These are phyloP conservation scores for Gymnopithys bicolor DNA, from an alignment of 2,797 vertebrate genomes.

Conservation along the genomic window DNA sequence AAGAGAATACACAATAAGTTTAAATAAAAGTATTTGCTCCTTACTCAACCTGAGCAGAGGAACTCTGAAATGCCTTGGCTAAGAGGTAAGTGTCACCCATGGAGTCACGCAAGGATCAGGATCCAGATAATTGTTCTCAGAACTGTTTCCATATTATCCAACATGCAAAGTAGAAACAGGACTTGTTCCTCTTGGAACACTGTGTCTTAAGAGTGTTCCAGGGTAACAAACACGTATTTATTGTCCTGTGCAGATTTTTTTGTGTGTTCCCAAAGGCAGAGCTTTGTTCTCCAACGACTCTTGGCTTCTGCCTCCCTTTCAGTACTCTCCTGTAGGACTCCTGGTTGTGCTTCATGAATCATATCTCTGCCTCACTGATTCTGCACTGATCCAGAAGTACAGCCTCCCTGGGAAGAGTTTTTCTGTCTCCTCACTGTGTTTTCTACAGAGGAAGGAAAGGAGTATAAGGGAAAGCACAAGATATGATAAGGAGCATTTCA, in stretches of 20 bases:
- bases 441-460: neutral
- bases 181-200: neutral
- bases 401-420: neutral
- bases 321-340: neutral
- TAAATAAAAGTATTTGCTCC: neutral
- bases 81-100: neutral
- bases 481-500: neutral
- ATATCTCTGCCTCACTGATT: neutral
- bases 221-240: neutral
- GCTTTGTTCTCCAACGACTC: neutral
- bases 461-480: neutral
- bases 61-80: neutral
- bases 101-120: neutral
- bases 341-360: neutral
- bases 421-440: neutral
- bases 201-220: neutral
- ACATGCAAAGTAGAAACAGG: neutral
- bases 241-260: neutral
- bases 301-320: neutral
- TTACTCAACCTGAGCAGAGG: neutral
- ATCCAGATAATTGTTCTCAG: neutral
- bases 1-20: neutral
- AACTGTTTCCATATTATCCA: neutral
- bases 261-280: neutral
- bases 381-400: neutral